Percentiles rank a stretch among this genome's conserved stretches.
phyloP scores from a whole-genome alignment of 92 coral and sea anemone species.

The Epizoanthus illoricatus region DNA sequence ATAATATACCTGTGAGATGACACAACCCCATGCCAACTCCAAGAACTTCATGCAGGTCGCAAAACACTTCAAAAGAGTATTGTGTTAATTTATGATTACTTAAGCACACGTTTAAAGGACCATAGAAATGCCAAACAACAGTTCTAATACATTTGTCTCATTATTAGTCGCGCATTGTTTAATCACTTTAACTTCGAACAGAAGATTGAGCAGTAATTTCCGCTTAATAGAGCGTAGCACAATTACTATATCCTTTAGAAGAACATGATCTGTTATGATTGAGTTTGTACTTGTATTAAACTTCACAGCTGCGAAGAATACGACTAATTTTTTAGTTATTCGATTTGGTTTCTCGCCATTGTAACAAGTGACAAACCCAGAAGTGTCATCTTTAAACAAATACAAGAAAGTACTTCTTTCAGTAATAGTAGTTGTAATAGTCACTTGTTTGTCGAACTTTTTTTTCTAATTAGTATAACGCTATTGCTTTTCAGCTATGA shows the following conservation, averaged over 20 bases:
- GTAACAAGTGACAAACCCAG: slow-evolving; percentile 19
- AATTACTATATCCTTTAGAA: slow-evolving; percentile 12
- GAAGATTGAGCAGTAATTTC: slow-evolving; percentile 26
- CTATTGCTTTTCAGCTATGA: background rate
- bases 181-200: slow-evolving; percentile 16
- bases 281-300: slow-evolving; percentile 1
- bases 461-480: background rate
- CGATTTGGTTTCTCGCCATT: slow-evolving; percentile 10
- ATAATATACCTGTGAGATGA: background rate
- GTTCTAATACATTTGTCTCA: background rate
- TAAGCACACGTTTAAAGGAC: slow-evolving; percentile 4
- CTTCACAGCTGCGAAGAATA: slow-evolving; percentile 28
- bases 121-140: slow-evolving; percentile 6
- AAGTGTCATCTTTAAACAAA: background rate
- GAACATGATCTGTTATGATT: slow-evolving; percentile 3
- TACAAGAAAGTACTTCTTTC: background rate
- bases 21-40: background rate
- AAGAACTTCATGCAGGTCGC: background rate
- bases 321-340: background rate
- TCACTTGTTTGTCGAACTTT: slow-evolving; percentile 23
- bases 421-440: background rate
- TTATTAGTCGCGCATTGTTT: slow-evolving; percentile 10
- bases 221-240: slow-evolving; percentile 4
- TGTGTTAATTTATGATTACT: slow-evolving; percentile 5
- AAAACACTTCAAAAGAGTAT: background rate